Conservation (phyloP, 2,113 vertebrate species). For the Archilochus colubris region DNA sequence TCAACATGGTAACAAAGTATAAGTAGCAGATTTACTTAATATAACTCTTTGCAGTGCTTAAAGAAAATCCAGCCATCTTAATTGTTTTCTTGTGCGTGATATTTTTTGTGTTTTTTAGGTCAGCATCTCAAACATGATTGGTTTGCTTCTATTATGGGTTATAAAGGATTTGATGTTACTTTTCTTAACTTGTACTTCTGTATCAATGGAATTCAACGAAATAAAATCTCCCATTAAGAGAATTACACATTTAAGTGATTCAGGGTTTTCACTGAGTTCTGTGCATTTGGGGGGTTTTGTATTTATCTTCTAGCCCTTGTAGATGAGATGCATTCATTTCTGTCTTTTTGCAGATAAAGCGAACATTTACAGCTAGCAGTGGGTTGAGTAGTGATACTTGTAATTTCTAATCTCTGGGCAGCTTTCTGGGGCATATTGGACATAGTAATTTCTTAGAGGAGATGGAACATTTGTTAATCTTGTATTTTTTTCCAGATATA, state of each 20-base stretch:
- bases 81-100: neutral
- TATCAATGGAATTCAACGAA: neutral
- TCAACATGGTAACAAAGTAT: neutral
- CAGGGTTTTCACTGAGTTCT: neutral
- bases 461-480: neutral
- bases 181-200: neutral
- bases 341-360: neutral
- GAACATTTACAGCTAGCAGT: neutral
- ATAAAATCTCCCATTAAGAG: neutral
- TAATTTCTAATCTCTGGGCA: neutral
- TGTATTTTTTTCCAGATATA: neutral
- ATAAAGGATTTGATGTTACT: neutral
- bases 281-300: neutral
- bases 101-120: neutral
- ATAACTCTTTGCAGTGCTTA: neutral
- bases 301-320: neutral
- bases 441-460: neutral
- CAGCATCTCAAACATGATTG: neutral
- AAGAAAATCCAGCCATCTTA: neutral
- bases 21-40: neutral
- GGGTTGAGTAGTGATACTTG: neutral
- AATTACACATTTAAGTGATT: neutral
- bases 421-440: neutral
- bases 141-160: neutral
- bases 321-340: neutral